Conservation (phyloP, 1,140 invertebrate species). For the Uloborus diversus region DNA sequence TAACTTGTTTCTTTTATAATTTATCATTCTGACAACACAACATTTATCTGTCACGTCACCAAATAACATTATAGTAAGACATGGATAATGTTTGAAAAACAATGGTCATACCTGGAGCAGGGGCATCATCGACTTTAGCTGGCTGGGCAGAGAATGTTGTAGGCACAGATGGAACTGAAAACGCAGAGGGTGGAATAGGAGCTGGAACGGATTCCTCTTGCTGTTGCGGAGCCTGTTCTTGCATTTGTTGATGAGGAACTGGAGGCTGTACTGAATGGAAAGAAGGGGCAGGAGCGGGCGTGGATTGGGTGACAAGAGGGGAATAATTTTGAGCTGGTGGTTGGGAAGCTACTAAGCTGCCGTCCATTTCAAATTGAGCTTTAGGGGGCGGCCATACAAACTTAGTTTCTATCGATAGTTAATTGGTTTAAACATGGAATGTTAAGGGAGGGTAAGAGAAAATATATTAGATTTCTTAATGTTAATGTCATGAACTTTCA, state of each 20-base stretch:
- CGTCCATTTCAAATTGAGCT: slow-evolving; percentile 33
- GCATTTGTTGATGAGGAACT: background rate
- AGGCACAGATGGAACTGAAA: slow-evolving; percentile 14
- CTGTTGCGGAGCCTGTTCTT: background rate
- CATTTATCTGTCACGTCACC: too few relatives aligned
- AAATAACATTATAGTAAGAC: too few relatives aligned
- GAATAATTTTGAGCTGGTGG: slow-evolving; percentile 27
- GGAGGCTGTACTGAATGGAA: slow-evolving; percentile 35
- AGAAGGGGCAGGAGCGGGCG: background rate
- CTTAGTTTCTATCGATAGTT: slow-evolving; percentile 57
- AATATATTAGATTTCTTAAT: background rate
- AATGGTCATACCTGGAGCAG: slow-evolving; percentile 3
- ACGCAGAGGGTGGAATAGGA: background rate
- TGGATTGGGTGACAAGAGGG: slow-evolving; percentile 37
- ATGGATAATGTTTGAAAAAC: too few relatives aligned
- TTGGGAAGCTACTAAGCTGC: background rate
- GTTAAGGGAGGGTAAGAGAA: slow-evolving; percentile 4
- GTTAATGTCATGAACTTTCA: background rate
- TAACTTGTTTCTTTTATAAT: too few relatives aligned
- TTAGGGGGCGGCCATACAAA: slow-evolving; percentile 72
- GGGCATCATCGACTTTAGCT: background rate
- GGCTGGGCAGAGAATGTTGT: slow-evolving; percentile 15
- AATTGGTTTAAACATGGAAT: background rate
- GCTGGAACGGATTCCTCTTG: background rate
- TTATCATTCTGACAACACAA: too few relatives aligned